Percentiles rank a stretch among this genome's conserved stretches.
Evolutionary conservation across 2,888 invertebrate species (phyloP).

Genomic region (Pyrgus malvae): DNA sequence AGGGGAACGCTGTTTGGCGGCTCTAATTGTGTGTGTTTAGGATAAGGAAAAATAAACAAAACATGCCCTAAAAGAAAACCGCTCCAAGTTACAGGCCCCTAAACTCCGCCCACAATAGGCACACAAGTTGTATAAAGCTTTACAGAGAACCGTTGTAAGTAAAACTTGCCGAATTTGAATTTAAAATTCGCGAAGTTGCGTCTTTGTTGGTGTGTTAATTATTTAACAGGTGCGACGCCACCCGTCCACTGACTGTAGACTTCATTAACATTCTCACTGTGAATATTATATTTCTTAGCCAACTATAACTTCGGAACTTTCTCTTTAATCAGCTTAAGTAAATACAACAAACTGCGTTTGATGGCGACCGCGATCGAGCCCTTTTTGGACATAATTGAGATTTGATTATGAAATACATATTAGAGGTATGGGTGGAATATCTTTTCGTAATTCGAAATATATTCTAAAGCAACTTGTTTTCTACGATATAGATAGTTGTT

Average conservation of each 20-base stretch:
- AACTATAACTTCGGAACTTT: conserved; percentile 22
- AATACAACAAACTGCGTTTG: conserved; percentile 16
- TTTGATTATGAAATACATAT: no score
- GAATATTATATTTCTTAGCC: conserved; percentile 34
- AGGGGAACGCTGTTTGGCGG: conserved; percentile 22
- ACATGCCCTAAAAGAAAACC: conserved; percentile 33
- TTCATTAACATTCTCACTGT: conserved; percentile 38
- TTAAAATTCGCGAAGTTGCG: conserved; percentile 67
- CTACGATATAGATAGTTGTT: no score
- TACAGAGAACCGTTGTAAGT: conserved; percentile 42
- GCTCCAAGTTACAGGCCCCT: conserved; percentile 30
- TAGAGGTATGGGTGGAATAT: not conserved
- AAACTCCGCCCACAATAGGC: conserved; percentile 27
- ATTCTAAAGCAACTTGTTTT: no score
- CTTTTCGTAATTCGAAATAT: conserved; percentile 8
- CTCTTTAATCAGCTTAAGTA: conserved; percentile 22
- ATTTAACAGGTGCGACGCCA: conserved; percentile 56
- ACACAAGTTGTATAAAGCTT: conserved; percentile 33
- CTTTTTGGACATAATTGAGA: conserved; percentile 2
- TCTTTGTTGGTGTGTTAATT: conserved; percentile 64
- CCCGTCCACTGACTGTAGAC: conserved; percentile 43
- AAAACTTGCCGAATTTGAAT: conserved; percentile 66
- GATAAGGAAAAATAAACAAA: conserved; percentile 40
- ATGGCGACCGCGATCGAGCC: not conserved
- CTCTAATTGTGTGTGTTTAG: conserved; percentile 41